Evolutionary conservation across 2,888 invertebrate genomes (phyloP), one percentile per base, ranked within the genome.

Genomic region (Zelleria hepariella): DNA sequence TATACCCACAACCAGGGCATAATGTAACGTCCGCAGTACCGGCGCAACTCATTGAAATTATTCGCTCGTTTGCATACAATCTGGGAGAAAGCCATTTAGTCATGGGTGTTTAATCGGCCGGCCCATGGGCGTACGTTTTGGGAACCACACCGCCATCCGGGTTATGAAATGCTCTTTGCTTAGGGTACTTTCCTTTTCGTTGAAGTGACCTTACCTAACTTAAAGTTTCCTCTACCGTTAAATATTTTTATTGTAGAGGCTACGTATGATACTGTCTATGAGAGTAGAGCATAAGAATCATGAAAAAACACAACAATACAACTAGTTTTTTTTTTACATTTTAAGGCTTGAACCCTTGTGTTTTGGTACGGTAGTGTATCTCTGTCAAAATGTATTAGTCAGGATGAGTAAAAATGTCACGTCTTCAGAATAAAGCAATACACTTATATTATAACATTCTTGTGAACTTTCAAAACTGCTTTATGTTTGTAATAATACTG

Each of bases 51-150:
- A 61, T 74, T 42, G 57, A 59, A 62, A 60, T 62, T 27, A 60
- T 60, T 71, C 70, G 71, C 70, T 78, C 75, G 77, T 87, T 86
- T 80, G 87, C 85, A 85, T 86, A 86, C 86, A 87, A 87, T 85
- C 80, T 79, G 65, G 71, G 85, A 74, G 86, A 87, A 87, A 87
- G 86, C 68, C 58, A 64, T 64, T 65, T 59, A 66, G 67, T 73
- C 73, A 79, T 79, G 82, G 85, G 85, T 84, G 84, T 82, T 86
- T 82, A 86, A 86, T 86, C 80, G 48, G 25, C 10, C 57, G 23
- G 57, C 57, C 57, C 48, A 32, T 55, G 55, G 18, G 23, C 23
- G 25, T 8, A n/a, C 53, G 24, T 53, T 53, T 53, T 23, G 53
- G 53, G 53, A 53, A 10, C 24, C 23, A 49, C 15, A 5, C 23